Evolutionary conservation across 53 echinoderm and acorn worm genomes (phyloP).

Genomic region (Stichopus horrens): DNA sequence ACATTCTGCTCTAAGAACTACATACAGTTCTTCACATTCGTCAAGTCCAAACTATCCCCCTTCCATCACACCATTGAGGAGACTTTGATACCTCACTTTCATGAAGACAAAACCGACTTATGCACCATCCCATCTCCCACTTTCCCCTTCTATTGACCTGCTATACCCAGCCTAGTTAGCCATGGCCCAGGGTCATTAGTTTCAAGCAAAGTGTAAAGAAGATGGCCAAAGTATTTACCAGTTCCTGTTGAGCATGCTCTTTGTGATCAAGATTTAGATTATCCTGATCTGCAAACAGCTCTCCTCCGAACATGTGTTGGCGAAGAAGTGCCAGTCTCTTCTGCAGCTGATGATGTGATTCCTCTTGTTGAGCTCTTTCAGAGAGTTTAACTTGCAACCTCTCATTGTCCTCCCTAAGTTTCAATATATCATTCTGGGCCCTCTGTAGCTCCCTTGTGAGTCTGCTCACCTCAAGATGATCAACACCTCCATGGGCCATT

Average conservation of each 20-base stretch:
- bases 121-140: too few species aligned
- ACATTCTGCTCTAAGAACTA: too few species aligned
- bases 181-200: too few species aligned
- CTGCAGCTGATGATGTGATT: background rate
- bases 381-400: background rate
- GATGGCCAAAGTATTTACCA: background rate
- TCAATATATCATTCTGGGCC: background rate
- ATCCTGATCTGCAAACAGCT: background rate
- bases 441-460: background rate
- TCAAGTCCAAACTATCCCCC: too few species aligned
- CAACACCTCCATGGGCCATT: background rate
- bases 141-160: too few species aligned
- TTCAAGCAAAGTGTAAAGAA: too few species aligned
- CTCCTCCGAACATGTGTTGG: background rate
- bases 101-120: too few species aligned
- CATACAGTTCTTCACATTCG: too few species aligned
- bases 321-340: background rate
- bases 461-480: background rate
- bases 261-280: background rate
- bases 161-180: too few species aligned
- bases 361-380: background rate
- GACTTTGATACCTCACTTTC: too few species aligned
- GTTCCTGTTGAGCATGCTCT: background rate
- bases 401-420: background rate
- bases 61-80: too few species aligned